Conservation (phyloP, 2,113 vertebrate genomes). For the Gobius niger region DNA sequence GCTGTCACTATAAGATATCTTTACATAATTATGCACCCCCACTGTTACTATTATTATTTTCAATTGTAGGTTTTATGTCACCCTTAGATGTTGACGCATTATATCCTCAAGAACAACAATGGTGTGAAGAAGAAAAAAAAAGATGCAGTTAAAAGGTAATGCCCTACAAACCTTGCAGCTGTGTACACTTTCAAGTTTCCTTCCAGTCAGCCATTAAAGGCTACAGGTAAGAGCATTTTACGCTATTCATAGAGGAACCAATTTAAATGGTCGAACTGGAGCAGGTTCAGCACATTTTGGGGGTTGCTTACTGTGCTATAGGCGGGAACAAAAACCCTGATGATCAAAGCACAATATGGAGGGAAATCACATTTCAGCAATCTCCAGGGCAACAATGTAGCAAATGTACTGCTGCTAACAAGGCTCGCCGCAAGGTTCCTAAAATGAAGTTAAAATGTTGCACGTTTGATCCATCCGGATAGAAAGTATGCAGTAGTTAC, state of each 20-base stretch:
- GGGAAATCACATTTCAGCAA: slow-evolving; percentile 54
- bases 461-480: slow-evolving; percentile 34
- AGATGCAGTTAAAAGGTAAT: no score
- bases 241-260: slow-evolving; percentile 21
- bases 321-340: slow-evolving; percentile 18
- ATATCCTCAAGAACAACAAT: background rate
- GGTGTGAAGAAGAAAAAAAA: background rate
- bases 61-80: no score
- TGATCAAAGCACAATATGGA: slow-evolving; percentile 53
- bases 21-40: no score
- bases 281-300: slow-evolving; percentile 47
- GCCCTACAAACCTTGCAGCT: background rate
- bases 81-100: no score
- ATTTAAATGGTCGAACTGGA: slow-evolving; percentile 33
- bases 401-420: slow-evolving; percentile 48
- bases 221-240: slow-evolving; percentile 26
- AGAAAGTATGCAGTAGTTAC: background rate
- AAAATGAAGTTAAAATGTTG: slow-evolving; percentile 34
- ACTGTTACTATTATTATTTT: no score
- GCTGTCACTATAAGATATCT: no score
- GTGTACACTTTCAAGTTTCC: slow-evolving; percentile 9
- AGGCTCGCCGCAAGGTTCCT: slow-evolving; percentile 35
- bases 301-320: slow-evolving; percentile 30
- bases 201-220: slow-evolving; percentile 32
- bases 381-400: slow-evolving; percentile 41